Conservation (phyloP, 2,113 vertebrate genomes). For the Microcebus murinus region DNA sequence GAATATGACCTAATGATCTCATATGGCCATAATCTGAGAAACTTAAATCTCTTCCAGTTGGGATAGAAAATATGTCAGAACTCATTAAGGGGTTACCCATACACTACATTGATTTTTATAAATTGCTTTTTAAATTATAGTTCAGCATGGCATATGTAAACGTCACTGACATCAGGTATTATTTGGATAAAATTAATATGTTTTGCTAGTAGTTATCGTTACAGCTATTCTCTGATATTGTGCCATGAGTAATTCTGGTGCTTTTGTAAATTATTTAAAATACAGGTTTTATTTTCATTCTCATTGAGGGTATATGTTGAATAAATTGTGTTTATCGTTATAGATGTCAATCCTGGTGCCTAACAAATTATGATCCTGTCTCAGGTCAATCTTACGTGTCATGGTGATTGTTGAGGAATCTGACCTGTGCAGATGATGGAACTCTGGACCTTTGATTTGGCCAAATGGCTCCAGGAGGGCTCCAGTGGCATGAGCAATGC, state of each 20-base stretch:
- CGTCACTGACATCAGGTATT: not conserved
- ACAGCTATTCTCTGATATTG: not conserved
- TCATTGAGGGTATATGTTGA: not conserved
- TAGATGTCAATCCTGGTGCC: not conserved
- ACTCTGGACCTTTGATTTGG: not conserved
- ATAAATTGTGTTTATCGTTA: not conserved
- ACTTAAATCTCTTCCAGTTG: constrained; percentile 17
- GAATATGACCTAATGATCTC: not conserved
- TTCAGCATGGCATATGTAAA: not conserved
- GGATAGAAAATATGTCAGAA: not conserved
- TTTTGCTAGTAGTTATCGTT: constrained; percentile 18
- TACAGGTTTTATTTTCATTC: constrained; percentile 19
- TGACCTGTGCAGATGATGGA: not conserved
- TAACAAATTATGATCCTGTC: not conserved
- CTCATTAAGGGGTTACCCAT: not conserved
- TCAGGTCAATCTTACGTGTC: not conserved
- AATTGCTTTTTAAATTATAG: constrained; percentile 50
- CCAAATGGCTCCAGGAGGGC: fast-evolving
- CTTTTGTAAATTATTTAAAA: constrained; percentile 5
- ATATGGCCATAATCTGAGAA: not conserved
- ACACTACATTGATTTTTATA: constrained; percentile 30
- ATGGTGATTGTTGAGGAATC: not conserved
- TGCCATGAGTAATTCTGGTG: not conserved
- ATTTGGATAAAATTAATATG: constrained; percentile 29
- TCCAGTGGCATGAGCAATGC: not conserved